Base-by-base conservation (phyloP, 2,113 vertebrate genomes). In the Protomyctophum bolini region DNA sequence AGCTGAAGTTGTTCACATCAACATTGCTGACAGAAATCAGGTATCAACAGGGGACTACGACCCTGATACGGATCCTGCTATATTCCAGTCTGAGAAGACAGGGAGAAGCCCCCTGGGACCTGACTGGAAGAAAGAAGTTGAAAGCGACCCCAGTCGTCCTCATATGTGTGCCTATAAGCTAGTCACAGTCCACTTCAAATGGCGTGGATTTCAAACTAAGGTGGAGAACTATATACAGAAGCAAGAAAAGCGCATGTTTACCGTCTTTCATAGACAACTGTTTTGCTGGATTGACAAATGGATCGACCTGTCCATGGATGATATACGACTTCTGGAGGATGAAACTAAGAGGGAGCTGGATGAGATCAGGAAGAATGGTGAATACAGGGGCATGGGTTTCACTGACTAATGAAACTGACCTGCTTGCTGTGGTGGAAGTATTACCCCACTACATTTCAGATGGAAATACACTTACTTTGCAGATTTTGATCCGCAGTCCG, bases 111-210 rank as follows among this genome's bases (percentile, higher is more conserved):
- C 94, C 12, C 83, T 96, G 83, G 92, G 93, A 64, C 91, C 95
- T 71, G 92, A 95, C 77, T 97, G 96, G 95, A 94, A 94, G 94
- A 95, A 95, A 85, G 94, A 95, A 52, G 89, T 97, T 87, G 85
- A 90, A 46, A 93, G 94, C 60, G 94, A 94, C 85, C 89, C 88
- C 49, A 94, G 94, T 60, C 94, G 93, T 76, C 96, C 96, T 0
- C 93, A 95, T 86, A 97, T 97, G 95, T 96, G 95, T 81, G 95
- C 95, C 80, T 97, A 97, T 90, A 97, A 97, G 86, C 88, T 97
- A 72, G 95, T 97, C 82, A 96, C 95, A 3, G 94, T 96, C 85
- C 95, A 97, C 78, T 97, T 97, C 91, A 96, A 96, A 73, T 96
- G 94, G 95, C 96, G 94, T 94, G 95, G 95, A 51, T 90, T 97